phyloP scores from a whole-genome alignment of 2,797 vertebrate genomes.

The Scarus forsteni region DNA sequence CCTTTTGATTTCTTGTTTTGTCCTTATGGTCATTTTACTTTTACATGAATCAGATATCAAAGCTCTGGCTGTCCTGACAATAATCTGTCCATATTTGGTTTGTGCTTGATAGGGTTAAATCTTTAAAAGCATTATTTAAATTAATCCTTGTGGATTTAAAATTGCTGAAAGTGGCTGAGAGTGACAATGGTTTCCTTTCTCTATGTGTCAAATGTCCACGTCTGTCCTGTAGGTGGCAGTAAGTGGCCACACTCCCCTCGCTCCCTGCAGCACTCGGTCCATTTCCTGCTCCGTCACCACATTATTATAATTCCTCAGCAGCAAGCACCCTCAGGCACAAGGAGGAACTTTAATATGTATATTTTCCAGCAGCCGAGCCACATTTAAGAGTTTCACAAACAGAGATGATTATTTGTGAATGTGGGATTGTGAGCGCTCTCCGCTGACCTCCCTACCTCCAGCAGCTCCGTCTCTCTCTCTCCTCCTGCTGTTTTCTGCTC shows the following conservation, averaged over 20 bases:
- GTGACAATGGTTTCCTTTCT: too few relatives aligned
- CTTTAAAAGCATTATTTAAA: too few relatives aligned
- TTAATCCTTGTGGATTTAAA: too few relatives aligned
- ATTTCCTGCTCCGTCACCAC: slow-evolving; percentile 31
- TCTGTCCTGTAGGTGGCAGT: slow-evolving; percentile 58
- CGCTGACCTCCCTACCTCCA: slow-evolving; percentile 18
- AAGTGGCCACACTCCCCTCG: slow-evolving; percentile 7
- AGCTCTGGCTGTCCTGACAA: too few relatives aligned
- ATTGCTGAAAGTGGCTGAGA: too few relatives aligned
- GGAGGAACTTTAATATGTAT: slow-evolving; percentile 56
- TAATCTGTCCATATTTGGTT: too few relatives aligned
- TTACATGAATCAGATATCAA: too few relatives aligned
- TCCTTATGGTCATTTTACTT: too few relatives aligned
- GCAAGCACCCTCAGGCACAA: slow-evolving; percentile 42
- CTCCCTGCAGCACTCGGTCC: slow-evolving; percentile 5
- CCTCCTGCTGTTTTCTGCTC: slow-evolving; percentile 18
- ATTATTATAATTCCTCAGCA: slow-evolving; percentile 46
- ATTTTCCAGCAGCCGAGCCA: slow-evolving; percentile 41
- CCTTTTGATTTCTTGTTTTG: too few relatives aligned
- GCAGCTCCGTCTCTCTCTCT: slow-evolving; percentile 12
- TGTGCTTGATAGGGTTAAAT: too few relatives aligned
- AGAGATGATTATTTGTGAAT: slow-evolving; percentile 43
- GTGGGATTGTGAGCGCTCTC: slow-evolving; percentile 25
- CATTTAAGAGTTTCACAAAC: slow-evolving; percentile 52
- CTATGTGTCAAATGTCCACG: background rate